Evolutionary conservation across 2,113 vertebrate species (phyloP).

Genomic region (Eolophus roseicapilla): DNA sequence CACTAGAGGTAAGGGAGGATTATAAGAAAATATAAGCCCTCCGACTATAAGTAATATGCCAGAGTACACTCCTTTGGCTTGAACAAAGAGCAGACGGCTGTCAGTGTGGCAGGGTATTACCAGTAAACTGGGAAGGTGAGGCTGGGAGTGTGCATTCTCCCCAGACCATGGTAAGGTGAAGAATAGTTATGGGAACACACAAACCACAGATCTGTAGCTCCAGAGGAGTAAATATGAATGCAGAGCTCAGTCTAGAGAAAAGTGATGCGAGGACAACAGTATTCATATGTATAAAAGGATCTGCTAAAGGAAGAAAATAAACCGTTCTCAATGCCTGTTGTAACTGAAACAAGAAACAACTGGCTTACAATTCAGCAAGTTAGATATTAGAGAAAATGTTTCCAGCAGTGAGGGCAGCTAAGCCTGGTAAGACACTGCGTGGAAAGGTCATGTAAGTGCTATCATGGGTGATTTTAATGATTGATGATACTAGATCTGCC

Average conservation of each 20-base stretch:
- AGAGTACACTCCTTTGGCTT: neutral
- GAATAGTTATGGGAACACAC: neutral
- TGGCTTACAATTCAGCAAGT: neutral
- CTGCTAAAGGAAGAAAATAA: neutral
- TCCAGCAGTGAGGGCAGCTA: neutral
- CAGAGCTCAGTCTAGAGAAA: neutral
- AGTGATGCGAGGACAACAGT: fast-evolving
- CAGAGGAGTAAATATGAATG: neutral
- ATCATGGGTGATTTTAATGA: neutral
- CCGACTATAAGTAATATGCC: neutral
- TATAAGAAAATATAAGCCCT: neutral
- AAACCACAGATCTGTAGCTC: neutral
- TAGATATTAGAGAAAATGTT: neutral
- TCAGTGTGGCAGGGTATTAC: neutral
- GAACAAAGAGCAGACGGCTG: neutral
- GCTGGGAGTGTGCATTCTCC: neutral
- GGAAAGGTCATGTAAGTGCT: neutral
- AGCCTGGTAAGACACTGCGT: neutral
- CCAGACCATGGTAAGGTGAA: fast-evolving
- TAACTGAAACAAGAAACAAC: fast-evolving
- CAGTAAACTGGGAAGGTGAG: neutral
- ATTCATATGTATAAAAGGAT: neutral
- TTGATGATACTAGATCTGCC: too few species aligned
- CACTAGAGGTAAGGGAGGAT: neutral
- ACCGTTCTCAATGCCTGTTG: neutral